Conservation (phyloP, 1,140 invertebrate species). For the Aculops lycopersici region DNA sequence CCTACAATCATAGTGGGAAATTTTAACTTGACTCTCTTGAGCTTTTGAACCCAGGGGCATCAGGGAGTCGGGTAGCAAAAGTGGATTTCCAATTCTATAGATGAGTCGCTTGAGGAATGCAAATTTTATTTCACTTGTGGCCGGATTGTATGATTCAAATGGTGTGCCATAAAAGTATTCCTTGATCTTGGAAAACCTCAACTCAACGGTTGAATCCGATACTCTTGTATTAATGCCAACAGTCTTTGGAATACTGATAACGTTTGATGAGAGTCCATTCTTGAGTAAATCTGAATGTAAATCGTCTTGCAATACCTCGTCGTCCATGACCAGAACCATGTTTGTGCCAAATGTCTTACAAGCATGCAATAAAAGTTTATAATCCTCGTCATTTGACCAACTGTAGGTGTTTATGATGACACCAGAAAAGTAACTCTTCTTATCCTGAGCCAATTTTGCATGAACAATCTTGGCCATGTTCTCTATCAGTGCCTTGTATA, state of each 20-base stretch:
- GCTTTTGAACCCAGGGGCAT: constrained; percentile 71
- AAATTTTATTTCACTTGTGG: constrained; percentile 61
- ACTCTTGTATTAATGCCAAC: constrained; percentile 70
- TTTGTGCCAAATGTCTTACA: constrained; percentile 79
- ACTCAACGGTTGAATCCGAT: constrained; percentile 30
- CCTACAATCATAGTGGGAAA: constrained; percentile 31
- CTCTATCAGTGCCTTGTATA: constrained; percentile 55
- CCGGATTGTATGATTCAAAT: constrained; percentile 49
- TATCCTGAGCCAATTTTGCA: constrained; percentile 8
- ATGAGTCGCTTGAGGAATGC: constrained; percentile 41
- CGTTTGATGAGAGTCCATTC: constrained; percentile 22
- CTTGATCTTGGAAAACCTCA: constrained; percentile 40
- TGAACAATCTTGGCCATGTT: constrained; percentile 48
- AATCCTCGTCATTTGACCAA: constrained; percentile 40
- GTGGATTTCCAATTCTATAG: constrained; percentile 45
- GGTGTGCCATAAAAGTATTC: constrained; percentile 70
- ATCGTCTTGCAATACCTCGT: constrained; percentile 79
- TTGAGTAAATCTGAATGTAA: constrained; percentile 62
- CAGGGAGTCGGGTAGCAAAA: constrained; percentile 47
- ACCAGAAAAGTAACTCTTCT: constrained; percentile 22
- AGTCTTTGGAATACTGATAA: constrained; percentile 74
- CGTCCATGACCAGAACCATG: constrained; percentile 75
- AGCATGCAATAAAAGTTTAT: constrained; percentile 27
- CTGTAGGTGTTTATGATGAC: constrained; percentile 91
- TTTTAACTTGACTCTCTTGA: constrained; percentile 56